Percentiles rank a stretch among this genome's conserved stretches.
These are phyloP conservation scores for Troilus luridus DNA, from an alignment of 2,888 invertebrate species.

Conservation along the genomic window DNA sequence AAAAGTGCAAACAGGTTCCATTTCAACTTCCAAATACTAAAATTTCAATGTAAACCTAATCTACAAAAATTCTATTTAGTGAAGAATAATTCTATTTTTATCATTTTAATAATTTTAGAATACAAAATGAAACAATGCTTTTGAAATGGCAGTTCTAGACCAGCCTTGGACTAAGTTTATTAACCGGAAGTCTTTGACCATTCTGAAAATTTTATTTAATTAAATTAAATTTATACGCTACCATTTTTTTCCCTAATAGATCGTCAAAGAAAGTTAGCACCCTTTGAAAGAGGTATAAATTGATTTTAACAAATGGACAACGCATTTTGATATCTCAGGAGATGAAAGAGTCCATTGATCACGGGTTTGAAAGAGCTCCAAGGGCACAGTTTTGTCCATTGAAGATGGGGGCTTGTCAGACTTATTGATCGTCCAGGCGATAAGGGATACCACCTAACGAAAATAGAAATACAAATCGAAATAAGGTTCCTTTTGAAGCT, in stretches of 20 bases:
- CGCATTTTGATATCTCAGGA: neutral
- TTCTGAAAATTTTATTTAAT: no score
- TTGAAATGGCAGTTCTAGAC: no score
- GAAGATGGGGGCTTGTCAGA: neutral
- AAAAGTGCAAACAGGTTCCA: no score
- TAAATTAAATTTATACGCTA: no score
- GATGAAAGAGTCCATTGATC: slow-evolving; percentile 38
- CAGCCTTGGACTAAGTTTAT: no score
- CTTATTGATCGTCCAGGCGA: neutral
- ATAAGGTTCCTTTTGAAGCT: neutral
- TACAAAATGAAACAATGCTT: no score
- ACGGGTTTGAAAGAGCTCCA: slow-evolving; percentile 1
- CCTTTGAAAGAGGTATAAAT: neutral
- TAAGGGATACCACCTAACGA: neutral
- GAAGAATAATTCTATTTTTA: no score
- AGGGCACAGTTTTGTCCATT: slow-evolving; percentile 23
- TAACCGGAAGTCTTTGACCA: no score
- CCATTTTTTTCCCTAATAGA: neutral
- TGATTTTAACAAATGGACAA: neutral
- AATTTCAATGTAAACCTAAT: no score
- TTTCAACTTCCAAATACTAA: no score
- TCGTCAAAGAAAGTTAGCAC: neutral
- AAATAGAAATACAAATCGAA: slow-evolving; percentile 19
- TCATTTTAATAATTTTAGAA: no score
- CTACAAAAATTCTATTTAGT: no score